Conservation (phyloP, 2,113 vertebrate genomes). For the Prionailurus bengalensis region DNA sequence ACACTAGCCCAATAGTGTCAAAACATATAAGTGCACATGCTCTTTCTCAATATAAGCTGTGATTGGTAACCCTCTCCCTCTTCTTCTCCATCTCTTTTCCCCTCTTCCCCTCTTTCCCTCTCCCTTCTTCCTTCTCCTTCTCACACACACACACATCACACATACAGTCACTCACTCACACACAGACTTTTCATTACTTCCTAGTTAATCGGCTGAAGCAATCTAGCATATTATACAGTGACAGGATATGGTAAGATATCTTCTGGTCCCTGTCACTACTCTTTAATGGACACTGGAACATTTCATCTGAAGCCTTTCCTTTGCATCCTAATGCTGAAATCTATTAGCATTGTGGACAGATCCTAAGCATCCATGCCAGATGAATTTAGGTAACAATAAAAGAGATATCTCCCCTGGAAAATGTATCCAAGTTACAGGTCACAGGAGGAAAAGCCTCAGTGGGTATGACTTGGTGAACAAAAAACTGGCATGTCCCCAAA, state of each 20-base stretch:
- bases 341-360: not conserved
- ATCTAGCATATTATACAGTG: not conserved
- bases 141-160: not conserved
- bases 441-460: not conserved
- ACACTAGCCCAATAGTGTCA: not conserved
- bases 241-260: not conserved
- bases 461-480: not conserved
- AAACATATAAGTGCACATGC: not conserved
- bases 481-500: not conserved
- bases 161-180: not conserved
- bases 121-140: not conserved
- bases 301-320: not conserved
- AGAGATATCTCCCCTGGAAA: not conserved
- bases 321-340: not conserved
- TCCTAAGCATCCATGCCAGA: not conserved
- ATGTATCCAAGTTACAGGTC: not conserved
- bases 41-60: not conserved
- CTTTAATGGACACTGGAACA: not conserved
- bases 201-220: not conserved
- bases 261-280: not conserved
- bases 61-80: not conserved
- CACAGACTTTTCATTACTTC: not conserved
- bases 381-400: not conserved
- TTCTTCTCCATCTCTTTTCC: not conserved
- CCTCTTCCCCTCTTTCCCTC: not conserved